Evolutionary conservation across 2,797 vertebrate genomes (phyloP), one percentile per base, ranked within the genome.

Genomic region (Fratercula arctica): DNA sequence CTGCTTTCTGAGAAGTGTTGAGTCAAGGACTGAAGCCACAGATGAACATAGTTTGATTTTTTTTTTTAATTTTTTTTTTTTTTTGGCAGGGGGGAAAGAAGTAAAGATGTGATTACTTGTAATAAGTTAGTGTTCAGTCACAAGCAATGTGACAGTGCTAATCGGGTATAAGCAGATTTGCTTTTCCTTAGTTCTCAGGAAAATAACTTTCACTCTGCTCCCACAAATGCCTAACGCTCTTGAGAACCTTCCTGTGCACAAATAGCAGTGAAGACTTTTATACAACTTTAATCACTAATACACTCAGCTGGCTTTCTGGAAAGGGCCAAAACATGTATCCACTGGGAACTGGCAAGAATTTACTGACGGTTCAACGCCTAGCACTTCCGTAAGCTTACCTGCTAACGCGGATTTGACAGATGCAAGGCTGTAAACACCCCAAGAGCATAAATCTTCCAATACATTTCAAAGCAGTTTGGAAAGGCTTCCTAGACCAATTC

Each of bases 31-130:
- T 48, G 53, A 84, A 87, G 78, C 41, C 18, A 24, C 1, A 3
- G 31, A 21, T 45, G 13, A 25, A n/a, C n/a, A 3, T 7, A 46
- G 33, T 35, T 79, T 28, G 60, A 39, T 25, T 37, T 25, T 26
- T 37, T 60, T 5, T 26, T 61, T 28, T n/a, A n/a, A n/a, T 19
- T 19, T 19, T 41, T 20, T 29, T 14, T 63, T 25, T 37, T 79
- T 53, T 69, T 46, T 13, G 1, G 6, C 9, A 10, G 15, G 2
- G 5, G 1, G 1, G 9, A 14, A 29, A 17, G 14, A 53, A 26
- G 31, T 45, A 37, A 88, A 86, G 24, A 59, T 76, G 53, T 43
- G 74, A 68, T 87, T 80, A 39, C 43, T 90, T 84, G 57, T 50
- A 59, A 12, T 25, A 46, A n/a, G 3, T 60, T 81, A 43, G 24